Evolutionary conservation across 2,797 vertebrate species (phyloP).

Genomic region (Enteromius trimaculatus): DNA sequence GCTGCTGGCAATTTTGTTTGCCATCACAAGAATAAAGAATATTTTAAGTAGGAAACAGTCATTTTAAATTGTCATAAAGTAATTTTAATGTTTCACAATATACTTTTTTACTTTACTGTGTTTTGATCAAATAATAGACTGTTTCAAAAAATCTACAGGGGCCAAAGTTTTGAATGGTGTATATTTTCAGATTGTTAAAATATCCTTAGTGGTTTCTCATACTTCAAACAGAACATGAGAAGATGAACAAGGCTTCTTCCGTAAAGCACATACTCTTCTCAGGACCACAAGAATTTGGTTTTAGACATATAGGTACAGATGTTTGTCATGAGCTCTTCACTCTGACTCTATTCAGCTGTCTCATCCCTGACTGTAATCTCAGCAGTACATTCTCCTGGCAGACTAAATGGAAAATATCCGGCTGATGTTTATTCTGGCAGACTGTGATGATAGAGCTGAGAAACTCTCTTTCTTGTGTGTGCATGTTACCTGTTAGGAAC

Average conservation of each 20-base stretch:
- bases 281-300: constrained; percentile 20
- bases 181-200: not conserved
- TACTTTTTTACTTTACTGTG: not conserved
- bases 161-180: not conserved
- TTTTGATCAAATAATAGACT: not conserved
- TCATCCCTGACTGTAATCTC: constrained; percentile 28
- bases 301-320: constrained; percentile 28
- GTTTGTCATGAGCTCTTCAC: constrained; percentile 36
- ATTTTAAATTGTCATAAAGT: not conserved
- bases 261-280: not conserved
- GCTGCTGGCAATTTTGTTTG: not conserved
- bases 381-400: constrained; percentile 42
- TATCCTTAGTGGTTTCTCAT: not conserved
- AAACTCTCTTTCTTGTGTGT: constrained; percentile 6
- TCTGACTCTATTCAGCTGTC: constrained; percentile 9
- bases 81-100: not conserved
- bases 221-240: not conserved
- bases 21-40: not conserved
- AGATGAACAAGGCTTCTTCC: not conserved
- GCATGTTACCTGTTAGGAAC: constrained; percentile 35
- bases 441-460: not conserved
- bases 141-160: not conserved
- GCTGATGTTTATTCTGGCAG: constrained; percentile 45
- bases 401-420: constrained; percentile 47
- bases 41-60: not conserved